A percentile compares a stretch with the other conserved stretches of the same genome.
These are phyloP conservation scores for Lycaena phlaeas DNA, from an alignment of 2,888 invertebrate species.

Conservation along the genomic window DNA sequence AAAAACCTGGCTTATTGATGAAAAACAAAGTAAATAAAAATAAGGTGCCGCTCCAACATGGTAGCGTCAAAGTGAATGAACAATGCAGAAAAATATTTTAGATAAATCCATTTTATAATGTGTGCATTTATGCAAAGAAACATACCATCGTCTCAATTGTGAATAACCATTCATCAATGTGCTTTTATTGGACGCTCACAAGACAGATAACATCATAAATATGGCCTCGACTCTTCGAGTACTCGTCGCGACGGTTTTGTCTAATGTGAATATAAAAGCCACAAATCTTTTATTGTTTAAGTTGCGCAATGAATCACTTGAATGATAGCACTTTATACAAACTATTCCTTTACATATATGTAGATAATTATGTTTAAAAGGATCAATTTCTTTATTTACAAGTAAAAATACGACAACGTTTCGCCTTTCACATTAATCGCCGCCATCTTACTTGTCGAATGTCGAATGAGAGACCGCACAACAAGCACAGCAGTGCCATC, in stretches of 20 bases:
- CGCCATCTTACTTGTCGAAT: constrained; percentile 76
- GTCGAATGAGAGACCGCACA: constrained; percentile 71
- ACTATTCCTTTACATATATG: constrained; percentile 26
- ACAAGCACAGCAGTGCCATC: constrained; percentile 78
- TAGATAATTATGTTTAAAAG: constrained; percentile 37
- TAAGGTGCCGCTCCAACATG: constrained; percentile 56
- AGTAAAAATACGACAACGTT: constrained; percentile 68
- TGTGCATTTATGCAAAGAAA: constrained; percentile 31
- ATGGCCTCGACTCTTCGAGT: constrained; percentile 74
- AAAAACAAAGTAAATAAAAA: constrained; percentile 35
- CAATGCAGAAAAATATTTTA: constrained; percentile 41
- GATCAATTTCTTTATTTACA: constrained; percentile 65
- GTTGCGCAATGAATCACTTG: constrained; percentile 42
- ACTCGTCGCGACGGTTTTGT: constrained; percentile 70
- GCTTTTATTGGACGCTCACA: constrained; percentile 67
- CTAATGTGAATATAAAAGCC: constrained; percentile 64
- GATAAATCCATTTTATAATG: constrained; percentile 24
- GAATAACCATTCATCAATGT: constrained; percentile 57
- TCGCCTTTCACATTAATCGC: constrained; percentile 78
- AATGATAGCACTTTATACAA: constrained; percentile 38
- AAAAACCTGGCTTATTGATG: neutral
- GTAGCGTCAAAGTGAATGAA: constrained; percentile 61
- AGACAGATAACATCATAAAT: constrained; percentile 76
- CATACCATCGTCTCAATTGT: constrained; percentile 64
- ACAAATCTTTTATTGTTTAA: constrained; percentile 40